Conservation (phyloP, 30 jellyfish, hydroid and myxozoan genomes). For the Turritopsis dohrnii region DNA sequence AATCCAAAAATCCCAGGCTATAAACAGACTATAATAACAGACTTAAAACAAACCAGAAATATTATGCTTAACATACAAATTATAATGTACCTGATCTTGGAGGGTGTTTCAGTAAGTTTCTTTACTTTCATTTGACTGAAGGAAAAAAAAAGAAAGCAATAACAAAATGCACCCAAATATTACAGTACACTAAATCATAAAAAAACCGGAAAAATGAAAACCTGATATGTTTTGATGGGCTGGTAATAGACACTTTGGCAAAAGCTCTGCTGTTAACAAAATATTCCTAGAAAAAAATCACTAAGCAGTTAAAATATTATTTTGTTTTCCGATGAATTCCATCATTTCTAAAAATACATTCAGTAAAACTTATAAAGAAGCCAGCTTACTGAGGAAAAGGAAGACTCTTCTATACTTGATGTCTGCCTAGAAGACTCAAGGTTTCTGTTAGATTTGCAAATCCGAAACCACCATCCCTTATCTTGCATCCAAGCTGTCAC, state of each 20-base stretch:
- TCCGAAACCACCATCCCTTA: conserved; percentile 78
- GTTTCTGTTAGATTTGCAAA: neutral
- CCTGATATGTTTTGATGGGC: neutral
- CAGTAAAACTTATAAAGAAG: neutral
- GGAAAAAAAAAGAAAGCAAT: neutral
- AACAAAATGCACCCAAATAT: neutral
- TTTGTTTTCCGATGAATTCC: neutral
- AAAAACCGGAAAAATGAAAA: neutral
- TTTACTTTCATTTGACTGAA: conserved; percentile 5
- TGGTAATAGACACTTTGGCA: neutral
- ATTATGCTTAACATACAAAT: neutral
- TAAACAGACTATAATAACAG: neutral
- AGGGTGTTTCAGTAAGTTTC: neutral
- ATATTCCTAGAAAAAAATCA: neutral
- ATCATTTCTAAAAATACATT: too few relatives aligned
- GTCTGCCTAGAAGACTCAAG: neutral
- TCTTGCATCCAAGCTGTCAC: conserved; percentile 83
- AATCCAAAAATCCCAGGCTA: too few relatives aligned
- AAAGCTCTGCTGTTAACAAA: neutral
- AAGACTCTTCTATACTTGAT: neutral
- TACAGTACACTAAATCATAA: neutral
- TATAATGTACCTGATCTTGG: neutral
- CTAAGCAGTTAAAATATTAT: too few relatives aligned
- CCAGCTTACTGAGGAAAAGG: neutral
- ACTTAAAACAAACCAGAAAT: neutral